Conservation (phyloP, 2,888 invertebrate genomes). For the Teleiodes luculella region DNA sequence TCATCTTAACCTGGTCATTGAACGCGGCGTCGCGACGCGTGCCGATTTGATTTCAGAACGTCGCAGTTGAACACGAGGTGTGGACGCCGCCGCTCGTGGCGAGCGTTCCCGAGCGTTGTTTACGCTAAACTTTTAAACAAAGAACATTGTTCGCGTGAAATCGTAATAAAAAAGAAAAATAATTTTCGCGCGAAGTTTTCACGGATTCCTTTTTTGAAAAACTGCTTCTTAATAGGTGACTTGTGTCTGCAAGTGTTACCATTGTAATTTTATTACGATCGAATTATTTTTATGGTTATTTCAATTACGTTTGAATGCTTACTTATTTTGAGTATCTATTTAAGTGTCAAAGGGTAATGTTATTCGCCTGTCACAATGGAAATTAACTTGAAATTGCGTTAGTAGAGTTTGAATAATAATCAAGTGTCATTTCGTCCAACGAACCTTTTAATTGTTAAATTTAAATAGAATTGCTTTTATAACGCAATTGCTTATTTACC, state of each 20-base stretch:
- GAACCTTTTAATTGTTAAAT: background rate
- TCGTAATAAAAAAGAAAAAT: slow-evolving; percentile 12
- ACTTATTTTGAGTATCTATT: background rate
- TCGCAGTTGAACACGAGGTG: slow-evolving; percentile 34
- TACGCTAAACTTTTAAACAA: slow-evolving; percentile 32
- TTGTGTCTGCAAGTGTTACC: background rate
- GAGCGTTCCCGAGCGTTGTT: slow-evolving; percentile 28
- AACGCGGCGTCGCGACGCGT: slow-evolving; percentile 22
- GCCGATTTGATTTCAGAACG: slow-evolving; percentile 12
- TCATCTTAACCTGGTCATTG: slow-evolving; percentile 29
- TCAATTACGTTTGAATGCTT: background rate
- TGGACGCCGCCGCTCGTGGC: slow-evolving; percentile 26
- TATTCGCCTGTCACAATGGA: slow-evolving; percentile 8
- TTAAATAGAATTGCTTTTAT: background rate
- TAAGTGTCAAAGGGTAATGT: slow-evolving; percentile 12
- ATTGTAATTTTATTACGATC: background rate
- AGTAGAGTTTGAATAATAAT: background rate
- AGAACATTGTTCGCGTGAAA: slow-evolving; percentile 30
- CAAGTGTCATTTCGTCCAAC: background rate
- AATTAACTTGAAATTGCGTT: slow-evolving; percentile 8
- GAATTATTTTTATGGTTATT: background rate
- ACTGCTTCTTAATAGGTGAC: slow-evolving; percentile 8
- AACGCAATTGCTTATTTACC: background rate
- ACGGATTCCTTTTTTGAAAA: background rate
- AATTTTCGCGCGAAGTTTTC: background rate